These are phyloP conservation scores for Loripinus fragilis DNA, from an alignment of 2,888 invertebrate genomes.

Conservation along the genomic window DNA sequence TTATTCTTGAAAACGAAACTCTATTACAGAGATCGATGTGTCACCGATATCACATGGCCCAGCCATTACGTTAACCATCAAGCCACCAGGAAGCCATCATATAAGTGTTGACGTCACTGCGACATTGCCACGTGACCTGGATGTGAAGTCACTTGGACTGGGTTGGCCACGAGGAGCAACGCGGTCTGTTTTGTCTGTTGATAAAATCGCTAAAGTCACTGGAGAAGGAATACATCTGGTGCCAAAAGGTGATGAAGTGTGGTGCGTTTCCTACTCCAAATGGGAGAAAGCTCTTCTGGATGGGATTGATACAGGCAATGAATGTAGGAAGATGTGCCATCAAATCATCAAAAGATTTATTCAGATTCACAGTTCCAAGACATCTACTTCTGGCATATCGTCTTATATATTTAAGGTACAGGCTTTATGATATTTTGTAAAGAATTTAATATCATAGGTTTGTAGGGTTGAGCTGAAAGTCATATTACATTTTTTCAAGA, in stretches of 20 bases:
- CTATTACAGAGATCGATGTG: constrained; percentile 31
- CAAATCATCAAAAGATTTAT: constrained; percentile 33
- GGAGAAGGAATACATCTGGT: constrained; percentile 40
- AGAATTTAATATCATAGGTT: no score
- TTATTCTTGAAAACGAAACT: no score
- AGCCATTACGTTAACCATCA: constrained; percentile 41
- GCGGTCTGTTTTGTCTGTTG: constrained; percentile 16
- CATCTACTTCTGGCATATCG: constrained; percentile 23
- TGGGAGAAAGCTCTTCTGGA: constrained; percentile 33
- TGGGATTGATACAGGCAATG: constrained; percentile 37
- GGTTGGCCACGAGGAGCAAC: constrained; percentile 44
- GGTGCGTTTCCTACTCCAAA: constrained; percentile 43
- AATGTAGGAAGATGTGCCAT: constrained; percentile 31
- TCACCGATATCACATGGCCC: constrained; percentile 38
- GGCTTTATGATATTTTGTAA: no score
- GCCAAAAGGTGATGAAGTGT: constrained; percentile 44
- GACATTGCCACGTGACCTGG: constrained; percentile 25
- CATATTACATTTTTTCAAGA: no score
- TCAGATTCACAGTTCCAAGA: constrained; percentile 7
- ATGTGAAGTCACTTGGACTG: constrained; percentile 11
- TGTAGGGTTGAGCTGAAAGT: no score
- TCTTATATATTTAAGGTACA: constrained; percentile 46
- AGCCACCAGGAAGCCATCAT: constrained; percentile 28
- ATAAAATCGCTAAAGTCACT: constrained; percentile 17
- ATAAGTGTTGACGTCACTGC: constrained; percentile 43